A percentile compares a stretch with the other conserved stretches of the same genome.
Evolutionary conservation across 2,113 vertebrate genomes (phyloP).

Genomic region (Pelobates fuscus): DNA sequence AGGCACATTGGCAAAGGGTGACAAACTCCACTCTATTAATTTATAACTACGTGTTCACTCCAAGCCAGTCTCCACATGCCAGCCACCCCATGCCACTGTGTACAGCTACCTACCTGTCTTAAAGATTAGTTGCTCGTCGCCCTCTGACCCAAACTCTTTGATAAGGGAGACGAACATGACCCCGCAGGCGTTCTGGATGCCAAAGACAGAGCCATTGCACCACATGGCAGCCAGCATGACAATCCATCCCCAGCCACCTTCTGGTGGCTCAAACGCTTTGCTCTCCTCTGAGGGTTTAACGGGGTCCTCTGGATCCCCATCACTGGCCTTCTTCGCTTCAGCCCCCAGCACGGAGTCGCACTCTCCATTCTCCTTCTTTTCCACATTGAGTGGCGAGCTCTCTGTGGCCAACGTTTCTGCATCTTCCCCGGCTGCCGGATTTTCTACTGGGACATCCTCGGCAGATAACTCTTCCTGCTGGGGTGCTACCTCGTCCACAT

Average conservation of each 20-base stretch:
- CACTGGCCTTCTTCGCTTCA: rapidly evolving
- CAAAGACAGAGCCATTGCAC: slow-evolving; percentile 96
- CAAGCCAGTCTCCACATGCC: not conserved
- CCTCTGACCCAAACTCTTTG: slow-evolving; percentile 71
- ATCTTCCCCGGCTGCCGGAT: rapidly evolving
- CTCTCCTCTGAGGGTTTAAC: not conserved
- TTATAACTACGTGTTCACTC: too few relatives aligned
- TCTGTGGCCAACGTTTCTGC: not conserved
- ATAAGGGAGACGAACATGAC: slow-evolving; percentile 85
- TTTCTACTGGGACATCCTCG: not conserved
- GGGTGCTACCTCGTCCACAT: not conserved
- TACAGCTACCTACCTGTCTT: slow-evolving; percentile 78
- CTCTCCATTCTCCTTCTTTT: slow-evolving; percentile 7
- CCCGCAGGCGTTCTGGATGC: slow-evolving; percentile 94
- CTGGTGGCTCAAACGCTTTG: slow-evolving; percentile 73
- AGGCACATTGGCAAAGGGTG: too few relatives aligned
- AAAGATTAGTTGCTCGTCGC: slow-evolving; percentile 77
- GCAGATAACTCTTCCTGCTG: not conserved
- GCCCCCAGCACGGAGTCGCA: not conserved
- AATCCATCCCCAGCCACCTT: slow-evolving; percentile 96
- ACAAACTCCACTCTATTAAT: too few relatives aligned
- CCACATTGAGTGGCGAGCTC: slow-evolving; percentile 10
- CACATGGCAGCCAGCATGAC: slow-evolving; percentile 97
- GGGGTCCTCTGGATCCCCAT: not conserved
- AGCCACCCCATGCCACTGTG: too few relatives aligned